Evolutionary conservation across 2,797 vertebrate genomes (phyloP), one percentile per base, ranked within the genome.

Genomic region (Pogoniulus pusillus): DNA sequence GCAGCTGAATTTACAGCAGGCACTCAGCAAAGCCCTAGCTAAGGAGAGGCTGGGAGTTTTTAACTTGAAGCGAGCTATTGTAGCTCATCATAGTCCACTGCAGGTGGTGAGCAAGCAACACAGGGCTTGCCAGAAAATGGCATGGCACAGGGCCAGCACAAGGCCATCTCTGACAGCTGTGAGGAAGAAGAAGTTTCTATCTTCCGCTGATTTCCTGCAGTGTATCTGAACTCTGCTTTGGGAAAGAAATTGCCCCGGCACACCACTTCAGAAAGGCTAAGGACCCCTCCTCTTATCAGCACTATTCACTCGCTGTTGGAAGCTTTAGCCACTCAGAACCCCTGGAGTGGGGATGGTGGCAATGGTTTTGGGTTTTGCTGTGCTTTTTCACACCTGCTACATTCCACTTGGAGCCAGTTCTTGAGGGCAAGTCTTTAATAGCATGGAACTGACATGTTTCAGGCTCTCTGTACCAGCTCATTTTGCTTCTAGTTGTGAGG

Each of bases 131-230:
- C 62, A 80, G 80, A 87, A 83, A 59, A 35, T 14, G 30, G 51
- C 70, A 73, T 23, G 27, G 4, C 34, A 6, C 37, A 43, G 62
- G 80, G 73, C 80, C 80, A 93, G 73, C 58, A n/a, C 18, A 26
- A 64, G 91, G 80, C 65, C 70, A 59, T 69, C 72, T 66, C 30
- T 55, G 86, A 68, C 86, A 93, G 89, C 73, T 87, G 91, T 84
- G 73, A 87, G 66, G 70, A 77, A 34, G 53, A 58, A 76, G 62
- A 35, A 77, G n/a, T 73, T 91, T 63, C 47, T 11, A 47, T 77
- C 62, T 90, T 68, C 75, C 71, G 54, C 77, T 81, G 34, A 83
- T 85, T 93, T 93, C 89, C 77, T 76, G 27, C 16, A 54, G 65
- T 68, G 15, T 39, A 74, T 80, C n/a, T 83, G 77, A 88, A 71